Evolutionary conservation across 1,140 invertebrate species (phyloP).

Genomic region (Metaphire vulgaris): DNA sequence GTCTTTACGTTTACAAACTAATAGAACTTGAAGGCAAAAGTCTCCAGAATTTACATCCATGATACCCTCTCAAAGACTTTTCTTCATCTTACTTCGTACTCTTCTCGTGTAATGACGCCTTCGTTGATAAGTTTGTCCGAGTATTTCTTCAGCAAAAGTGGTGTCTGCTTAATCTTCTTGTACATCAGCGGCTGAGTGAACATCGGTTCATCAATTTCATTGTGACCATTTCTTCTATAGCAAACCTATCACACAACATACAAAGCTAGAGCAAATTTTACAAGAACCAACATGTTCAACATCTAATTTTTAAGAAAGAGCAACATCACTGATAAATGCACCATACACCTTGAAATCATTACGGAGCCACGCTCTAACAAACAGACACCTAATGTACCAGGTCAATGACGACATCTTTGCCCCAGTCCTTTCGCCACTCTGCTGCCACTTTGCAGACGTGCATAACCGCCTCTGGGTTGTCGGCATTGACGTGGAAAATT

Average conservation of each 20-base stretch:
- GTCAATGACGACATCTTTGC: slow-evolving; percentile 97
- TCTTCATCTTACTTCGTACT: slow-evolving; percentile 84
- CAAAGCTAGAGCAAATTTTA: no score
- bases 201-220: slow-evolving; percentile 99
- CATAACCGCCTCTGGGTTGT: slow-evolving; percentile 97
- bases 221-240: slow-evolving; percentile 94
- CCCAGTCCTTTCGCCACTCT: slow-evolving; percentile 95
- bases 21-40: no score
- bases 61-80: no score
- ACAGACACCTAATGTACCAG: no score
- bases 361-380: no score
- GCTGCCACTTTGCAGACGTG: slow-evolving; percentile 97
- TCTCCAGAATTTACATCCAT: no score
- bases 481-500: slow-evolving; percentile 98
- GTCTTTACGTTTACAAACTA: no score
- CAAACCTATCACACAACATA: no score
- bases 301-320: no score
- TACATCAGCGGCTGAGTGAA: slow-evolving; percentile 99
- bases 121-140: slow-evolving; percentile 79
- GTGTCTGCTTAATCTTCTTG: slow-evolving; percentile 75
- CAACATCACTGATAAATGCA: no score
- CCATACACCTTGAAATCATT: no score
- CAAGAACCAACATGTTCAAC: no score
- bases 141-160: slow-evolving; percentile 65
- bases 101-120: slow-evolving; percentile 76